These are phyloP conservation scores for Drosophila mimetica DNA, from an alignment of 2,888 invertebrate genomes.

Conservation along the genomic window DNA sequence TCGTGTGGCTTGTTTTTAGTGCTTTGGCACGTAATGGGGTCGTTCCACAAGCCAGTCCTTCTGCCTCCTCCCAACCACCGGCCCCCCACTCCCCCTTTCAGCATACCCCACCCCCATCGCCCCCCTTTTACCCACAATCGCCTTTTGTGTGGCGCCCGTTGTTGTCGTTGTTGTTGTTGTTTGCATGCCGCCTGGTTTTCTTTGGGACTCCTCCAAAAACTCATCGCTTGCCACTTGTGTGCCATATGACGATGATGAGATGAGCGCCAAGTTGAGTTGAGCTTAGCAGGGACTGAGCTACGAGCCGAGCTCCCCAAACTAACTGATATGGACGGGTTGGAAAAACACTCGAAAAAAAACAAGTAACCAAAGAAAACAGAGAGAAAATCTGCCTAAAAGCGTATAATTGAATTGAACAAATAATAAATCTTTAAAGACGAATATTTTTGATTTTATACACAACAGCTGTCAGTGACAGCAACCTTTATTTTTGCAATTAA, in stretches of 20 bases:
- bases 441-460: neutral
- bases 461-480: too few species aligned
- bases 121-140: conserved; percentile 27
- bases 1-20: conserved; percentile 72
- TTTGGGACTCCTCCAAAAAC: conserved; percentile 46
- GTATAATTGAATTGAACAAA: neutral
- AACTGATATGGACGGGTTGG: conserved; percentile 25
- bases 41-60: conserved; percentile 50
- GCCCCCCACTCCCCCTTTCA: neutral
- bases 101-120: conserved; percentile 1
- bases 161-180: conserved; percentile 36
- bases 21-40: conserved; percentile 79
- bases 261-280: conserved; percentile 48
- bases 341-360: conserved; percentile 13
- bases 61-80: conserved; percentile 11
- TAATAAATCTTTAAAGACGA: too few species aligned
- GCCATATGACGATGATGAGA: conserved; percentile 54
- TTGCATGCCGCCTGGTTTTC: conserved; percentile 43
- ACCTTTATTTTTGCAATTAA: too few species aligned
- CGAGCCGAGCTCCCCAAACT: conserved; percentile 33
- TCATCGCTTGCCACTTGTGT: conserved; percentile 60
- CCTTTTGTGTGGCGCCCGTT: conserved; percentile 51
- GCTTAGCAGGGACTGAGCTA: conserved; percentile 31
- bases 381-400: neutral
- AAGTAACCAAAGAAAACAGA: neutral